Conservation (phyloP, 2,888 invertebrate species). For the Euplexia lucipara region DNA sequence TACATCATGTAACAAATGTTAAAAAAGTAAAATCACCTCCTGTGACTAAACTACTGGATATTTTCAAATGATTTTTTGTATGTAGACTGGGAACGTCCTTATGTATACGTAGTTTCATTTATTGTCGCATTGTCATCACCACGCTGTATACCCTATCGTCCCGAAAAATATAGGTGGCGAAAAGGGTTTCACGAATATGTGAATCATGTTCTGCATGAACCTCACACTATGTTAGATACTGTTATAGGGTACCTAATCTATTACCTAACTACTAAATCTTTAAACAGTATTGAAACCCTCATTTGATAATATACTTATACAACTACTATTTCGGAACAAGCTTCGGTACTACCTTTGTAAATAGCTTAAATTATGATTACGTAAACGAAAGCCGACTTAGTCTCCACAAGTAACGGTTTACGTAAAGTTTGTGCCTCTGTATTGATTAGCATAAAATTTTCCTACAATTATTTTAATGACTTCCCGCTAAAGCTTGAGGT, state of each 20-base stretch:
- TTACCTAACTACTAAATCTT: slow-evolving; percentile 1
- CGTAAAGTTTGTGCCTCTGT: slow-evolving; percentile 53
- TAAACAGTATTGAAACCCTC: not conserved
- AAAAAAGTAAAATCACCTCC: too few relatives aligned
- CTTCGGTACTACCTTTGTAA: slow-evolving; percentile 18
- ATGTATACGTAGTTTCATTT: too few relatives aligned
- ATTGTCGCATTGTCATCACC: too few relatives aligned
- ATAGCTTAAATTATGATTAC: slow-evolving; percentile 46
- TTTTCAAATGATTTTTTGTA: too few relatives aligned
- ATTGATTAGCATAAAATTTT: slow-evolving; percentile 63
- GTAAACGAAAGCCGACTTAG: slow-evolving; percentile 42
- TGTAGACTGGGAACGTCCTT: too few relatives aligned
- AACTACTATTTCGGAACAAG: slow-evolving; percentile 20
- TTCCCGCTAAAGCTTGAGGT: slow-evolving; percentile 40
- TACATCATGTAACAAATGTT: too few relatives aligned
- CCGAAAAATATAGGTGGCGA: too few relatives aligned
- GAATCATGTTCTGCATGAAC: slow-evolving; percentile 28
- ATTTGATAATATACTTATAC: slow-evolving; percentile 13
- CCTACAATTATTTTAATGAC: slow-evolving; percentile 61
- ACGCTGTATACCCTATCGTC: too few relatives aligned
- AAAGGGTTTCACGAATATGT: not conserved
- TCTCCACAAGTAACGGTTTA: slow-evolving; percentile 47
- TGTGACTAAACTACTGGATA: too few relatives aligned
- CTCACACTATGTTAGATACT: not conserved
- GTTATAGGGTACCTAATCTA: not conserved